Evolutionary conservation across 2,113 vertebrate species (phyloP), one percentile per base, ranked within the genome.

Genomic region (Oceanodroma tethys): DNA sequence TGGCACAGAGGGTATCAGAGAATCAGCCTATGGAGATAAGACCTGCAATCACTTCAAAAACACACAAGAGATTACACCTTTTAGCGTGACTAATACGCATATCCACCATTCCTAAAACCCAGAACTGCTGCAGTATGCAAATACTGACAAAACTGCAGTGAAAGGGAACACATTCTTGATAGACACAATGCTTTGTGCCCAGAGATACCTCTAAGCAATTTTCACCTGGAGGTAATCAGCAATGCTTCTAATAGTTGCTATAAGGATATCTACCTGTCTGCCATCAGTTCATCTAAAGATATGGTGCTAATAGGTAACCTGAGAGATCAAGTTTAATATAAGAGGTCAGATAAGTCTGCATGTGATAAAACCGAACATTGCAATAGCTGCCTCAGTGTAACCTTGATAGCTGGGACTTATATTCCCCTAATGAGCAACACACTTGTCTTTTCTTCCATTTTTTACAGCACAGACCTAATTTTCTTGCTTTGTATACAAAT

Each of bases 281-380:
- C 38, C 16, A 13, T 4, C n/a, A 36, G 34, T 32, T 82, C 40
- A 16, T 58, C 27, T 65, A 50, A 83, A 92, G 36, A 56, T 19
- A 26, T 0, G 0, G 36, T 72, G 58, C 11, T 55, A 30, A 55
- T 2, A 47, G 40, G 29, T 26, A 80, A 68, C 26, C 16, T 73
- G 36, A 91, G 66, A 82, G 30, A 68, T 34, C 22, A 68, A 65
- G 53, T 71, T 74, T 56, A 84, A 21, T 48, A 4, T 29, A 65
- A 75, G 30, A 58, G 14, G 4, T 56, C 36, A 81, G 40, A 4
- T 40, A 45, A 62, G 18, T 34, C 27, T 50, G 22, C 10, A 18
- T 38, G 42, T 21, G 30, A 48, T 25, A 68, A 79, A 91, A 27
- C 14, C 30, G 29, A 87, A 67, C 18, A 40, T 27, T 71, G 68